Base-by-base conservation (phyloP, 35 echinoderm and acorn worm genomes). In the Strongylocentrotus purpuratus region DNA sequence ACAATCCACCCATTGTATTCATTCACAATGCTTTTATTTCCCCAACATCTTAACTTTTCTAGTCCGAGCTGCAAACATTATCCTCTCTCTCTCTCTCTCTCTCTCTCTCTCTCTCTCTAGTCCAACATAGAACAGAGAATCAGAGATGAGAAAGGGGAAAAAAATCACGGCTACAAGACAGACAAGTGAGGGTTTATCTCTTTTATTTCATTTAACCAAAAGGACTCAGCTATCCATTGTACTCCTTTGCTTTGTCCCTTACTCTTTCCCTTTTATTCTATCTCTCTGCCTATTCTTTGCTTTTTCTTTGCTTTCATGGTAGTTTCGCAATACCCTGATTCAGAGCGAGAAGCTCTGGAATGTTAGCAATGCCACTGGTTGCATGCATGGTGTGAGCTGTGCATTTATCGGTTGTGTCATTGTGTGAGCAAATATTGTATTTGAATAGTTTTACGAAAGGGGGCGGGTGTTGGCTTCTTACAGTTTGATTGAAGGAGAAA, bases 1-100 rank as follows among this genome's bases (percentile, higher is more conserved):
- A 78, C 65, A 78, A 15, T n/a, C 4, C 65, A 8, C 28, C 65
- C 22, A 78, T 78, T 78, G 65, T 78, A 7, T 28, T 78, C 65
- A 78, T 78, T 78, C 22, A 78, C 65, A 78, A 78, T 78, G 22
- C 61, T 78, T 22, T 78, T 78, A 78, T 78, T 78, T 28, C 22
- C 65, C 65, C 65, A n/a, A 78, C 22, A n/a, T 78, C 65, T 78
- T 78, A 78, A 78, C 65, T 78, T 78, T 78, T 78, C 65, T 78
- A n/a, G 22, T 70, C 61, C 25, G 17, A 20, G 25, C 61, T 70
- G 61, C 61, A 70, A 70, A 70, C 22, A 70, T 18, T 25, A 28
- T 17, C 52, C 52, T 59, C 52, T 55, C 50, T 55, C 14, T 55
- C 50, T 55, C 50, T 55, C 50, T 59, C 52, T 59, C 52, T 7